Conservation (phyloP, 2,113 vertebrate genomes). For the Trogon surrucura region DNA sequence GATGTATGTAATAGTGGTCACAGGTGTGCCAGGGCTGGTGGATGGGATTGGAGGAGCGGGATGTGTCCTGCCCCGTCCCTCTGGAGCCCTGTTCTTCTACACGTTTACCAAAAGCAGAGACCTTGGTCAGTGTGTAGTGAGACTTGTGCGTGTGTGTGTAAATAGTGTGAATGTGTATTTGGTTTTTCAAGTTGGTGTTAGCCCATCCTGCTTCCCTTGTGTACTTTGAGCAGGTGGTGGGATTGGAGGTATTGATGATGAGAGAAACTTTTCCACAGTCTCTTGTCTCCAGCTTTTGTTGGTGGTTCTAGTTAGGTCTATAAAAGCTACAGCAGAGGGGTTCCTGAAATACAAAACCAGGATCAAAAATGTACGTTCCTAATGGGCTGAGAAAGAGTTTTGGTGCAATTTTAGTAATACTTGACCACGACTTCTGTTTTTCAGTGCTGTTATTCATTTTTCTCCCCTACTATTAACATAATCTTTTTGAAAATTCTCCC, state of each 20-base stretch:
- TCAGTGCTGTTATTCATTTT: neutral
- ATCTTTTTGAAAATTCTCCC: neutral
- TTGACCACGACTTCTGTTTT: neutral
- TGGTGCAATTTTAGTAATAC: neutral
- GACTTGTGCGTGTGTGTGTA: neutral
- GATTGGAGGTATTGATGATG: neutral
- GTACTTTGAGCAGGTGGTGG: neutral
- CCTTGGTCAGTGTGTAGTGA: neutral
- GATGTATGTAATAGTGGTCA: neutral
- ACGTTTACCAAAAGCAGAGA: neutral
- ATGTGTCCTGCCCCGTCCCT: neutral
- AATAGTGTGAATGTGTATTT: neutral
- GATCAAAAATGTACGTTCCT: neutral
- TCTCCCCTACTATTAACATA: neutral
- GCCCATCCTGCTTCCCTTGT: neutral
- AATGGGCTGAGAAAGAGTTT: neutral
- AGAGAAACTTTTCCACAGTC: neutral
- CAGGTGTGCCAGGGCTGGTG: neutral
- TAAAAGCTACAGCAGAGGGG: neutral
- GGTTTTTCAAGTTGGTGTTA: neutral
- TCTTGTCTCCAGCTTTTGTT: neutral
- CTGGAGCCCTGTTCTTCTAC: neutral
- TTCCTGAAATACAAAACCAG: neutral
- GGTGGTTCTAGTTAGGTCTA: rapidly evolving
- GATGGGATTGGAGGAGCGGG: neutral